Evolutionary conservation across 2,888 invertebrate species (phyloP), one percentile per base, ranked within the genome.

Genomic region (Campoplex capitator): DNA sequence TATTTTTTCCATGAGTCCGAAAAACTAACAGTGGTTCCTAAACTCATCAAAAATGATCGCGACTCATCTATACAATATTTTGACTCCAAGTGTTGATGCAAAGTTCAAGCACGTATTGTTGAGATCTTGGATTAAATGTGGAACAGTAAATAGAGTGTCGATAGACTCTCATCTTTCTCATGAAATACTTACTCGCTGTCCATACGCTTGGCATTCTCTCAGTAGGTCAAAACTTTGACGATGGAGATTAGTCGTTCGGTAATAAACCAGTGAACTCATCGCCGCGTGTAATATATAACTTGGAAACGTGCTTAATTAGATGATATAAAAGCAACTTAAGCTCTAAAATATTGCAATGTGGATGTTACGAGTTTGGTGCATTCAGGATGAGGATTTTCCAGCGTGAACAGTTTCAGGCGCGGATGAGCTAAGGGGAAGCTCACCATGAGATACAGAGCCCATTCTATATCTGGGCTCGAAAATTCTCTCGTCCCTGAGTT

Each of bases 261-360:
- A 73, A 23, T 32, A 71, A 58, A 9, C 58, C 13, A 58, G 16
- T 13, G 51, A 75, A 68, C 35, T 78, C 79, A 86, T 86, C 86
- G 86, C 74, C 70, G 82, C 70, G 82, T 48, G 45, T 48, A 23
- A 89, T 88, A 13, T 68, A 87, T 58, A 92, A 92, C 91, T 92
- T 90, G 90, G 91, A 90, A 93, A 92, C 91, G 91, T 92, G 92
- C 91, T 93, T 92, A 93, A 93, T 93, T 93, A 93, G 92, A 89
- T 91, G 92, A 93, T 93, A 93, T 92, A 91, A 90, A 92, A 92
- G 91, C 88, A 89, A 62, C 88, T 80, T 79, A 56, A 85, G 85
- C 16, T 32, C 16, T 32, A 16, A 32, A 62, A 62, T 62, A 62
- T 62, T 23, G 70, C 42, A 23, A 48, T 54, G 76, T 74, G 82